phyloP scores from a whole-genome alignment of 2,113 vertebrate genomes.

The Vanacampus margaritifer region DNA sequence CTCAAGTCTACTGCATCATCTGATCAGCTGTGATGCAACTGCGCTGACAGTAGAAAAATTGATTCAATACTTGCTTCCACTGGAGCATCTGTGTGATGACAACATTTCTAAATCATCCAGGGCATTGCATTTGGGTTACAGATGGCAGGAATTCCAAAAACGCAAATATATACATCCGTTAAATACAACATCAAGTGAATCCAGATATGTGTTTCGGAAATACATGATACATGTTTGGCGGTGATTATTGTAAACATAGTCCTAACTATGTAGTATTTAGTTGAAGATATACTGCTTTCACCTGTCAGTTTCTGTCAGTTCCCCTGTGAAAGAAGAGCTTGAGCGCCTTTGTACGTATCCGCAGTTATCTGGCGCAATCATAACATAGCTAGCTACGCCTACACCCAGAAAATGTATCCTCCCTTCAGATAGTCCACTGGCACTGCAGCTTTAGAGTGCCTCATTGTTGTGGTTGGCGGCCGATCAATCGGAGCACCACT shows the following conservation, averaged over 20 bases:
- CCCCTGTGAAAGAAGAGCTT: too few relatives aligned
- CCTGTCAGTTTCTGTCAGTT: too few relatives aligned
- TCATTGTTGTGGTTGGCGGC: too few relatives aligned
- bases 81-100: not conserved
- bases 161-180: not conserved
- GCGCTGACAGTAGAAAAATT: not conserved
- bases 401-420: too few relatives aligned
- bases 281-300: not conserved
- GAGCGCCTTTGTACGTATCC: too few relatives aligned
- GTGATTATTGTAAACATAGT: not conserved
- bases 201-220: too few relatives aligned
- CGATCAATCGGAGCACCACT: too few relatives aligned
- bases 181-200: not conserved
- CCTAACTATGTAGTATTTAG: not conserved
- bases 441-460: too few relatives aligned
- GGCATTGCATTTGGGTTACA: not conserved
- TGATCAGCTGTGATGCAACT: slow-evolving; percentile 7
- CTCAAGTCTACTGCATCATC: not conserved
- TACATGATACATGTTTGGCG: not conserved
- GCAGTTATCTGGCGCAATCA: too few relatives aligned
- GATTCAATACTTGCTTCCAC: not conserved
- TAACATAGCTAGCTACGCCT: too few relatives aligned
- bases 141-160: not conserved
- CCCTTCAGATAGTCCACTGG: too few relatives aligned
- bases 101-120: not conserved